Evolutionary conservation across 2,888 invertebrate genomes (phyloP).

Genomic region (Horisme vitalbata): DNA sequence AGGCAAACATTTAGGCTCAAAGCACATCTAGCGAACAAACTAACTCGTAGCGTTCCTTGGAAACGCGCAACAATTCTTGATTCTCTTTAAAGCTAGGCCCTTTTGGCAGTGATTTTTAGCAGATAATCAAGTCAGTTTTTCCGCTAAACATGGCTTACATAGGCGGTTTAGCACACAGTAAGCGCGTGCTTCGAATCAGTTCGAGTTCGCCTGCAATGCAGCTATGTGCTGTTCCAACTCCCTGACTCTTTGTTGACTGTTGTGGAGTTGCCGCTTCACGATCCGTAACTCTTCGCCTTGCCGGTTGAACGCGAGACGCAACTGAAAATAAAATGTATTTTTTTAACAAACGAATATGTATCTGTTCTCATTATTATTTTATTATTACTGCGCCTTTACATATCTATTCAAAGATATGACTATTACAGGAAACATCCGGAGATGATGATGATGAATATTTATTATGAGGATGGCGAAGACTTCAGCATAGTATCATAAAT

Average conservation of each 20-base stretch:
- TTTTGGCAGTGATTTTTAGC: not conserved
- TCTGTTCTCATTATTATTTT: no score
- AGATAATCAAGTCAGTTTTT: not conserved
- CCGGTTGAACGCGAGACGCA: conserved; percentile 88
- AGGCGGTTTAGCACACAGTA: conserved; percentile 2
- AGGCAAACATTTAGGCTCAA: conserved; percentile 14
- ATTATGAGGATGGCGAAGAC: no score
- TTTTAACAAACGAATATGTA: no score
- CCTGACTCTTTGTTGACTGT: conserved; percentile 90
- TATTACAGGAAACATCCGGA: no score
- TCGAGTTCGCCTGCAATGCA: conserved; percentile 74
- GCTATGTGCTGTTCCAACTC: conserved; percentile 91
- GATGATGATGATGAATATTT: no score
- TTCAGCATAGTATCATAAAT: no score
- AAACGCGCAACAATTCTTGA: no score
- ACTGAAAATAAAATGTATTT: conserved; percentile 61
- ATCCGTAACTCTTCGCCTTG: conserved; percentile 91
- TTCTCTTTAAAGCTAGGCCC: no score
- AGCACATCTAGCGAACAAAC: conserved; percentile 7
- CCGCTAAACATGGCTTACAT: not conserved
- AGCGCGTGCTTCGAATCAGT: not conserved
- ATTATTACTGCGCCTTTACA: no score
- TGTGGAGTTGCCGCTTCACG: conserved; percentile 89
- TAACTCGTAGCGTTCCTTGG: not conserved
- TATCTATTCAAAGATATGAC: no score